These are phyloP conservation scores for Lutraria lutraria DNA, from an alignment of 2,888 invertebrate genomes.

Conservation along the genomic window DNA sequence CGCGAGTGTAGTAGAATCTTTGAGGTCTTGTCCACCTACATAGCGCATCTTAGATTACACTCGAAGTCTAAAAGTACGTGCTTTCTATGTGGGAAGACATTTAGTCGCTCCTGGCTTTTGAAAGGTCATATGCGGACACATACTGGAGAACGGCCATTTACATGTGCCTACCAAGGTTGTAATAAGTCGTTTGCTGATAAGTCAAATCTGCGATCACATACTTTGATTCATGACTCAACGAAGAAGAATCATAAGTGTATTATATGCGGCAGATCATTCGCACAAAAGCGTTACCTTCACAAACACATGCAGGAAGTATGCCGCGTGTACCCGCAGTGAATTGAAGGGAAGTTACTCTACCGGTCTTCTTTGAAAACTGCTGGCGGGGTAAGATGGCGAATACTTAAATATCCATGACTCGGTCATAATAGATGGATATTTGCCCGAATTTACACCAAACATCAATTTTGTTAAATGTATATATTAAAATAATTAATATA, in stretches of 20 bases:
- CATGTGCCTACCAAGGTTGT: slow-evolving; percentile 81
- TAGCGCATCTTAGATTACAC: slow-evolving; percentile 78
- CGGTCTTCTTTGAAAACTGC: neutral
- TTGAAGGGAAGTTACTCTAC: neutral
- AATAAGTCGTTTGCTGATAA: slow-evolving; percentile 85
- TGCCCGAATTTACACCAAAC: too few species aligned
- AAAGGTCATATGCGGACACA: slow-evolving; percentile 86
- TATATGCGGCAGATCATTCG: slow-evolving; percentile 84
- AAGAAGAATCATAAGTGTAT: slow-evolving; percentile 82
- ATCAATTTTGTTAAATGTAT: too few species aligned
- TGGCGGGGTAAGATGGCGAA: neutral
- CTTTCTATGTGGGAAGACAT: slow-evolving; percentile 83
- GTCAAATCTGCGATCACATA: slow-evolving; percentile 85
- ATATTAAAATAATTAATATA: too few species aligned
- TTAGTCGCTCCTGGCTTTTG: slow-evolving; percentile 85
- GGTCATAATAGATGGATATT: neutral
- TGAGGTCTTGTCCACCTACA: slow-evolving; percentile 73
- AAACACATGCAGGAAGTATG: slow-evolving; percentile 86
- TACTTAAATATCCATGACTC: neutral
- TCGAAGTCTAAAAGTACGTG: slow-evolving; percentile 81
- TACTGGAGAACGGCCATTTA: slow-evolving; percentile 85
- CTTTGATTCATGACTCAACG: slow-evolving; percentile 83
- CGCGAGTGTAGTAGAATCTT: slow-evolving; percentile 79
- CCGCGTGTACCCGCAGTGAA: slow-evolving; percentile 58
- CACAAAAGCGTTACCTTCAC: slow-evolving; percentile 85